Conservation (phyloP, 1,140 invertebrate genomes). For the Drosophila yakuba region DNA sequence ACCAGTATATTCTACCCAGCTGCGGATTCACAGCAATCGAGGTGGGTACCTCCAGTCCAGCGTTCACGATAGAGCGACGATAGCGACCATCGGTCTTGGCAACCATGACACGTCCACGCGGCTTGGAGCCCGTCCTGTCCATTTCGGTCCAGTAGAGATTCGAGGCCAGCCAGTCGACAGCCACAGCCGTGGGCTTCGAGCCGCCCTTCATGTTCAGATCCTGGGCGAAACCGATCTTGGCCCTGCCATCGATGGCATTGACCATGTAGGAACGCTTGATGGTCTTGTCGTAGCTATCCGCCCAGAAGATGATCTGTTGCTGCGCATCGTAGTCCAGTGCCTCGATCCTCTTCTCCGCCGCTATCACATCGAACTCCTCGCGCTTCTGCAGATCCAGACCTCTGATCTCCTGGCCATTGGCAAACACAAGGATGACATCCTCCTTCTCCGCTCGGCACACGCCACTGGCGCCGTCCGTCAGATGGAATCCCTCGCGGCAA, state of each 20-base stretch:
- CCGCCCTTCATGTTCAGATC: constrained; percentile 93
- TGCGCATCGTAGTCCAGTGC: constrained; percentile 94
- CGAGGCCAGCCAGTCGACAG: constrained; percentile 96
- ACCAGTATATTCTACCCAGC: constrained; percentile 94
- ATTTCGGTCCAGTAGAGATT: constrained; percentile 98
- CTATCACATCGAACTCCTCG: constrained; percentile 91
- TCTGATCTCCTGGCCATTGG: constrained; percentile 94
- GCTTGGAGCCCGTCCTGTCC: constrained; percentile 90
- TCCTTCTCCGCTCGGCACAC: constrained; percentile 90
- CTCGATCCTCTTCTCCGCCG: constrained; percentile 93
- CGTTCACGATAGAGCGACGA: constrained; percentile 89
- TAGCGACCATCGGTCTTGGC: constrained; percentile 96
- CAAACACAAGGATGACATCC: constrained; percentile 88
- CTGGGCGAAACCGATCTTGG: constrained; percentile 94
- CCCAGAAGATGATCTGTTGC: constrained; percentile 95
- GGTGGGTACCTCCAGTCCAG: constrained; percentile 92
- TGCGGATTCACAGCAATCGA: constrained; percentile 95
- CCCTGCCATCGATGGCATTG: constrained; percentile 90
- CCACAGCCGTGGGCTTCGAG: constrained; percentile 92
- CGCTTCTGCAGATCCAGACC: constrained; percentile 89
- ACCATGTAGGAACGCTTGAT: constrained; percentile 97
- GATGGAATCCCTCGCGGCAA: constrained; percentile 92
- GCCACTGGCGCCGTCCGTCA: constrained; percentile 91
- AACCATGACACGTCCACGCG: constrained; percentile 92
- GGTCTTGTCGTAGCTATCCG: constrained; percentile 94